Evolutionary conservation across 2,888 invertebrate genomes (phyloP), one percentile per base, ranked within the genome.

Genomic region (Physocephala rufipes): DNA sequence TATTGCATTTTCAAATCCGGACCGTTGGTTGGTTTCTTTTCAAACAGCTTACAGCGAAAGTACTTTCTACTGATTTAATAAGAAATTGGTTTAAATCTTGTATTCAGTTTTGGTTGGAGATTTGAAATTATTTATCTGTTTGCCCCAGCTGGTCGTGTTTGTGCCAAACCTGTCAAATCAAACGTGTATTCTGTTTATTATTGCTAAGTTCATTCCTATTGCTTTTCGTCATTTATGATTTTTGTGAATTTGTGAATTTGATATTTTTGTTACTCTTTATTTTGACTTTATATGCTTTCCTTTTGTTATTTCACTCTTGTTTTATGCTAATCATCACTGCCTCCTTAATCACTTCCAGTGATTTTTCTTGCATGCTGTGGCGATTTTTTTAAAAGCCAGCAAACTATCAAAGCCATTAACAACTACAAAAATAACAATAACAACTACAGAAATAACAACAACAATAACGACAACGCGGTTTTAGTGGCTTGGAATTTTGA

Each of bases 381-480:
- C 30, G 63, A 21, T 59, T 59, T n/a, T n/a, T 59, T 36, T 59
- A 59, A 59, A 30, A 30, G 45, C 47, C 63, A 45, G 30, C 16
- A 28, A n/a, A 43, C 15, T n/a, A 19, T 19, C 51, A n/a, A n/a
- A 30, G 51, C 26, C 26, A 30, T n/a, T 12, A 51, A 26, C 64
- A 16, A 47, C 19, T 28, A 47, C 36, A 4, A 49, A 15, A 2
- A 19, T 7, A 51, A 21, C 47, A 36, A 21, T 19, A 51, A 64
- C 30, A 49, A 30, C 28, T 24, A 51, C 51, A n/a, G 28, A 2
- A 28, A 26, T n/a, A 43, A 28, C 28, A 43, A 30, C 26, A 28
- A 9, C 16, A 28, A 1, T 24, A 43, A 26, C 26, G 28, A 47
- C 64, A 19, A 24, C 13, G 2, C 19, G 43, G 2, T n/a, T 45